Evolutionary conservation across 35 echinoderm and acorn worm genomes (phyloP).

Genomic region (Holothuria glaberrima): DNA sequence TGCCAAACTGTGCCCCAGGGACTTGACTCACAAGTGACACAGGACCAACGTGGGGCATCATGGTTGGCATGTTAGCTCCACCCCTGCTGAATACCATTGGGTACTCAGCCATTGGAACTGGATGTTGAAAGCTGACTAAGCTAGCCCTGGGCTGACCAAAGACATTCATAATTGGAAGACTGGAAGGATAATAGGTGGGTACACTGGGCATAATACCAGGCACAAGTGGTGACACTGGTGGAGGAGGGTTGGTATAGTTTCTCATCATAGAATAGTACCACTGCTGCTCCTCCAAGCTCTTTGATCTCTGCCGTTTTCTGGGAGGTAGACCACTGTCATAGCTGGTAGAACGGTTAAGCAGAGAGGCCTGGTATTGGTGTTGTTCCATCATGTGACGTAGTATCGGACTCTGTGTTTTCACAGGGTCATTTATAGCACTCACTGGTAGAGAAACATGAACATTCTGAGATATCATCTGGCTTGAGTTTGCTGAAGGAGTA

Average conservation of each 20-base stretch:
- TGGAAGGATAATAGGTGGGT: constrained; percentile 21
- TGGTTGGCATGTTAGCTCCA: background rate
- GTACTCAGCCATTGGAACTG: constrained; percentile 15
- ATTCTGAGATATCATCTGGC: background rate
- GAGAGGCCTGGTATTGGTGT: background rate
- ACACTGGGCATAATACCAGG: background rate
- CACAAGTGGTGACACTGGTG: constrained; percentile 9
- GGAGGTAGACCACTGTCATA: constrained; percentile 4
- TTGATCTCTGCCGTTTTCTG: constrained; percentile 29
- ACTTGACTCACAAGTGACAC: constrained; percentile 27
- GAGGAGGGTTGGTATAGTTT: constrained; percentile 26
- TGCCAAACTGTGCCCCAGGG: constrained; percentile 30
- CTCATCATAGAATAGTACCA: constrained; percentile 63
- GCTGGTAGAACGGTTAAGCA: background rate
- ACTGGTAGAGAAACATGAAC: background rate
- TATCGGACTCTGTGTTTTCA: background rate
- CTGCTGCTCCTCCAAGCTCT: constrained; percentile 56
- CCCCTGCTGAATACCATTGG: constrained; percentile 23
- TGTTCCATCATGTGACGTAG: background rate
- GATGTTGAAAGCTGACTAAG: constrained; percentile 17
- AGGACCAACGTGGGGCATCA: constrained; percentile 12
- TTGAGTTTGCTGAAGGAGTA: background rate
- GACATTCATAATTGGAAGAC: constrained; percentile 21
- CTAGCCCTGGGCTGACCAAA: constrained; percentile 15
- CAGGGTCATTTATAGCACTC: background rate